phyloP scores from a whole-genome alignment of 2,113 vertebrate species.

The Sula dactylatra region DNA sequence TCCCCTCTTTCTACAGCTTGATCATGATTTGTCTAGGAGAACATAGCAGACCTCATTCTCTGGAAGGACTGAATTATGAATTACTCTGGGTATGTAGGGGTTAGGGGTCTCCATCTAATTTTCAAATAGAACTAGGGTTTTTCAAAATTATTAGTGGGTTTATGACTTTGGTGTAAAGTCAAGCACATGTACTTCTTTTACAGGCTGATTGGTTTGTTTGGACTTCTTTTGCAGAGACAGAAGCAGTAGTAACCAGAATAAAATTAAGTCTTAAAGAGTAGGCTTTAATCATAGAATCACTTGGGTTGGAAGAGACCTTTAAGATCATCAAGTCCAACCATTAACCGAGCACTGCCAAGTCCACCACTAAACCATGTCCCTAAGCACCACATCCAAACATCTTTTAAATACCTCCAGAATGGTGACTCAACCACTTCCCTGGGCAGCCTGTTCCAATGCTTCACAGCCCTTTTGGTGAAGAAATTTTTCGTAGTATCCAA shows the following conservation, averaged over 20 bases:
- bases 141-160: not conserved
- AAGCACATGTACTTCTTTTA: not conserved
- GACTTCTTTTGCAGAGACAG: not conserved
- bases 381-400: not conserved
- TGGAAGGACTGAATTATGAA: not conserved
- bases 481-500: not conserved
- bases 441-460: not conserved
- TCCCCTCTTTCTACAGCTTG: not conserved
- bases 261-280: not conserved
- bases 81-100: not conserved
- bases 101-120: not conserved
- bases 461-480: not conserved
- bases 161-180: not conserved
- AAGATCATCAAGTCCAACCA: not conserved
- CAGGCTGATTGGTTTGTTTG: not conserved
- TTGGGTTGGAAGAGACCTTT: not conserved
- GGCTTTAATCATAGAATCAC: not conserved
- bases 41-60: not conserved
- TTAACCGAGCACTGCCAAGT: not conserved
- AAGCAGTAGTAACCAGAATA: not conserved
- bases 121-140: not conserved
- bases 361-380: not conserved
- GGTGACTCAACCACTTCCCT: not conserved
- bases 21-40: not conserved
- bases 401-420: not conserved